Evolutionary conservation across 2,888 invertebrate genomes (phyloP), one percentile per base, ranked within the genome.

Genomic region (Plebejus anna): DNA sequence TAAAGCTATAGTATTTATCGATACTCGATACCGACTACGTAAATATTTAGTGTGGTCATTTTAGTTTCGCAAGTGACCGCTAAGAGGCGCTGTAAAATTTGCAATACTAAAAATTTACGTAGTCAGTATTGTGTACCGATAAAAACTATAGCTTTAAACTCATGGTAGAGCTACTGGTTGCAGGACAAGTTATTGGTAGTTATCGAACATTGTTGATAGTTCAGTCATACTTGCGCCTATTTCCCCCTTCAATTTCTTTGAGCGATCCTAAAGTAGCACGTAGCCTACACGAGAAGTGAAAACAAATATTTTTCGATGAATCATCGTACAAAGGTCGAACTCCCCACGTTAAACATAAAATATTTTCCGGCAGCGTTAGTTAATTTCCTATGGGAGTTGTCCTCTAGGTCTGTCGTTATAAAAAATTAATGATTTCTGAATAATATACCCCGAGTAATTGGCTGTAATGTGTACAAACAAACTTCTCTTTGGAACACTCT

Each of bases 341-440:
- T 73, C 55, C 73, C 73, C 7, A 55, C 73, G 73, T 73, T 73
- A 73, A 73, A 55, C 73, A 73, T 73, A 73, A 51, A 73, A 47
- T 51, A 73, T 73, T 73, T 73, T 51, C 51, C 51, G 47, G 51
- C 16, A 47, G 32, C 32, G 73, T 51, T 42, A 75, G 47, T 59
- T 76, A 76, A 76, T 76, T 76, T 76, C 76, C 76, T 76, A 66
- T 11, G 42, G 76, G 76, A 72, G 42, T 11, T 72, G 38, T 59
- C 71, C 61, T 61, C 57, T 70, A 22, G 76, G 71, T 72, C 55
- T 76, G 57, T 76, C 73, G 73, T 76, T 72, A 57, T 76, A 72
- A 76, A 76, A 71, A 76, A 73, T 51, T 76, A 76, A 72, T 57
- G 71, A 71, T 71, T 59, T 42, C 76, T 76, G 71, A 76, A 76